These are phyloP conservation scores for Leucophenga maculata DNA, from an alignment of 2,888 invertebrate species.

Conservation along the genomic window DNA sequence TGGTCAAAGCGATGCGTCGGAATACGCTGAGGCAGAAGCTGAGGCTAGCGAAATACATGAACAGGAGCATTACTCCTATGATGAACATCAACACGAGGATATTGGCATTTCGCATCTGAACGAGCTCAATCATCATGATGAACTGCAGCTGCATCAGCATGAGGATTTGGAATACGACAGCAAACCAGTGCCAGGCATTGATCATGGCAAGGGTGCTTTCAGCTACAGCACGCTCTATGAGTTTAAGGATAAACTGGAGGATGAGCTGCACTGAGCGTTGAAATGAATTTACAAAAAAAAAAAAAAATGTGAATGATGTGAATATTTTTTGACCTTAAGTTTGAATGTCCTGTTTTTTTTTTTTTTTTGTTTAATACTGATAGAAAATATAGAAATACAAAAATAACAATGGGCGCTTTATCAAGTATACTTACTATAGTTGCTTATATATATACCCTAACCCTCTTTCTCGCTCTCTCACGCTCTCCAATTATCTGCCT, in stretches of 20 bases:
- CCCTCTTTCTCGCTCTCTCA: too few relatives aligned
- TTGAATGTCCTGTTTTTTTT: background rate
- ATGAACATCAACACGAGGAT: slow-evolving; percentile 5
- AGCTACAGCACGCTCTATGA: slow-evolving; percentile 69
- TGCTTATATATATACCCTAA: too few relatives aligned
- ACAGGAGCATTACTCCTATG: background rate
- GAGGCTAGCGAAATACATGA: slow-evolving; percentile 30
- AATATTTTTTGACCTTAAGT: background rate
- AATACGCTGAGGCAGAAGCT: slow-evolving; percentile 53
- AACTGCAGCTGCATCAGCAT: slow-evolving; percentile 36
- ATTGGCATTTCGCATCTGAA: background rate
- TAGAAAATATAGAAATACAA: background rate
- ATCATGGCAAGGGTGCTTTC: slow-evolving; percentile 69
- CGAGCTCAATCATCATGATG: slow-evolving; percentile 15
- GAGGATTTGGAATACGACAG: slow-evolving; percentile 44
- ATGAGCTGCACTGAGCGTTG: slow-evolving; percentile 47
- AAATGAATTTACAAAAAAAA: slow-evolving; percentile 54
- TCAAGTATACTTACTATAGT: too few relatives aligned
- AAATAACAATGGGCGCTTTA: background rate
- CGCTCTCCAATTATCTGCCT: background rate
- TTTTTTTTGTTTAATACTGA: background rate
- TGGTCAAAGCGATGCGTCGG: slow-evolving; percentile 47
- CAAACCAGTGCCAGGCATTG: slow-evolving; percentile 65
- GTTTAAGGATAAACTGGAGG: slow-evolving; percentile 61
- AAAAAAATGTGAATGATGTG: slow-evolving; percentile 38